Evolutionary conservation across 2,888 invertebrate genomes (phyloP).

Genomic region (Eueremaeus valkanovi): DNA sequence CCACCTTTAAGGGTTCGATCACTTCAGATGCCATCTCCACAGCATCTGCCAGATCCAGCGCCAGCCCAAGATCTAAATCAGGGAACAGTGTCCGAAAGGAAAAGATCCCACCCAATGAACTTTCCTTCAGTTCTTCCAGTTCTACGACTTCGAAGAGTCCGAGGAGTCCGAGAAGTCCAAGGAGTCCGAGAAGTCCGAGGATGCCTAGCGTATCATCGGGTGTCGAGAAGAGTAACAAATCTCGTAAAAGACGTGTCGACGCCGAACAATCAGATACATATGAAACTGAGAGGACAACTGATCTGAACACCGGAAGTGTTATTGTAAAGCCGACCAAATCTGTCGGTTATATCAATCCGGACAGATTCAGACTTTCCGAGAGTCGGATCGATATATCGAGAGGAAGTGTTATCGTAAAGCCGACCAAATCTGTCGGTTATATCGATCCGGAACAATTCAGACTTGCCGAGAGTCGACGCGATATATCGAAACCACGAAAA

Average conservation of each 20-base stretch:
- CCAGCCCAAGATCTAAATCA: too few relatives aligned
- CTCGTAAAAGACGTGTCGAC: too few relatives aligned
- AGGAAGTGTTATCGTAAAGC: constrained; percentile 19
- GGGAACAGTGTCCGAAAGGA: too few relatives aligned
- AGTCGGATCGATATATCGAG: neutral
- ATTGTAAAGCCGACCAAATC: constrained; percentile 26
- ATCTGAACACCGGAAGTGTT: constrained; percentile 12
- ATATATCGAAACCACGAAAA: too few relatives aligned
- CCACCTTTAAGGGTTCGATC: too few relatives aligned
- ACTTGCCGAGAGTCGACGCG: neutral
- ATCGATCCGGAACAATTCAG: constrained; percentile 1
- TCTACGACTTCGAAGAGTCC: too few relatives aligned
- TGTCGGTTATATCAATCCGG: constrained; percentile 9
- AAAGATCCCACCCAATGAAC: too few relatives aligned
- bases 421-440: constrained; percentile 21
- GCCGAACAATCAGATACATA: neutral
- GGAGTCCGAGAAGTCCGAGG: neutral
- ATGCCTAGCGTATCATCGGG: too few relatives aligned
- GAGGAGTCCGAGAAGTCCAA: neutral
- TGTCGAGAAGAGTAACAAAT: too few relatives aligned
- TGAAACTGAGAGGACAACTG: neutral
- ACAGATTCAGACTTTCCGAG: neutral
- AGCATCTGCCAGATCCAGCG: too few relatives aligned
- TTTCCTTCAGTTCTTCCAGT: neutral
- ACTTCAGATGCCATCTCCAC: too few relatives aligned